Base-by-base conservation (phyloP, 2,113 vertebrate species). In the Limnothrissa miodon region DNA sequence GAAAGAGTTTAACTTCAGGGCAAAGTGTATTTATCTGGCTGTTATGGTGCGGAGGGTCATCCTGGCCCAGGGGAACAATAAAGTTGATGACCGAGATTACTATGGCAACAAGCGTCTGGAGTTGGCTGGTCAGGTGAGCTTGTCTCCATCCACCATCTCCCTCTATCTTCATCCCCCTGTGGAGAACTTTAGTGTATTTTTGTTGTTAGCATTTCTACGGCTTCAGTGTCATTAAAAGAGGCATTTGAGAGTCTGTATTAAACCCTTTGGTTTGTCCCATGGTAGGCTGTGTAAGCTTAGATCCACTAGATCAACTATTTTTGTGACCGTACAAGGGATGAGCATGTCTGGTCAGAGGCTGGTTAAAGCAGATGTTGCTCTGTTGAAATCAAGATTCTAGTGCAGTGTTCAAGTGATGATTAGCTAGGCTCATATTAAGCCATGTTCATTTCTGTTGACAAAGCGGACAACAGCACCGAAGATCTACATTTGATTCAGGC, bases 21-120 rank as follows among this genome's bases (percentile, higher is more conserved):
- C 98, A 0, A 99, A 99, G 87, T 99, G 98, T 83, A 97, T 99
- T 87, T 99, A 99, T 90, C 95, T 97, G 36, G 98, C 98, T 6
- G 98, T 99, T 86, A 99, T 99, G 98, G 97, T 99, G 13, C 96
- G 98, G 83, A 96, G 98, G 85, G 97, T 99, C 29, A 99, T 99
- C 89, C 92, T 99, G 89, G 98, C 98, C 87, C 98, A 99, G 90
- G 98, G 98, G 59, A 95, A 96, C 83, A 97, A 99, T 88, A 99
- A 99, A 90, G 98, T 99, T 56, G 98, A 99, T 4, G 98, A 99
- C 93, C 93, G 98, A 87, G 98, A 99, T 92, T 99, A 99, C 90
- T 99, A 99, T 36, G 98, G 98, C 62, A 99, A 99, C 94, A 99
- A 99, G 88, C 96, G 98, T 87, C 91, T 99, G 86, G 98, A 99